Base-by-base conservation (phyloP, 37 sponge, comb jelly and placozoan species). In the Cliona cf. orientalis region DNA sequence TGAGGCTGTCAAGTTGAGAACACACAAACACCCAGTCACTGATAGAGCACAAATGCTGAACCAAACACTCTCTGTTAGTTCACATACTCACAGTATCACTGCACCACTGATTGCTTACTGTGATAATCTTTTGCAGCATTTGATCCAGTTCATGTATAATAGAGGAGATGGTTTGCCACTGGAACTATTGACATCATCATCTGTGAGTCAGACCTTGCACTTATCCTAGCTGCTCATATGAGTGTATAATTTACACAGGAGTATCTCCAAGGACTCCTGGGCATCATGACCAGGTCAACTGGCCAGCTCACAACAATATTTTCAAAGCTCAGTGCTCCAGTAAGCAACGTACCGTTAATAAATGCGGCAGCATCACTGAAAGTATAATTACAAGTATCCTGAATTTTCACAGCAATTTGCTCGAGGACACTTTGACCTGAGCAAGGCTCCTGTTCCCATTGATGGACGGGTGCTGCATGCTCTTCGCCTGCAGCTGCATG, bases 251-350 rank as follows among this genome's bases (percentile, higher is more conserved):
- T 4, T 40, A 25, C 68, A 9, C 75, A 91, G 91, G 91, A 81
- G 41, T 91, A 82, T 39, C 77, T 91, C 2, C 82, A 81, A 3
- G 86, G 81, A 9, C 69, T 91, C n/a, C 45, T 91, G 34, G 86
- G 81, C 46, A 42, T 86, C 34, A 84, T 77, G 79, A 81, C 81
- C 21, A 61, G 66, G 26, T 79, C 91, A 6, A 91, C 91, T 14
- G 85, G 79, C 35, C 79, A 84, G 57, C 84, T 89, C 39, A 80
- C 79, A 34, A 56, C 32, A 11, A 67, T 75, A 2, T 89, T 79
- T 56, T 66, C 83, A 46, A 78, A 72, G 36, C 85, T 89, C 22
- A 74, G 36, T 56, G 60, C 75, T 42, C 80, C 69, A 35, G 90
- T 89, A 84, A 79, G 90, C 3, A n/a, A n/a, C n/a, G n/a, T n/a